Evolutionary conservation across 2,888 invertebrate genomes (phyloP), one percentile per base, ranked within the genome.

Genomic region (Cerastis rubricosa): DNA sequence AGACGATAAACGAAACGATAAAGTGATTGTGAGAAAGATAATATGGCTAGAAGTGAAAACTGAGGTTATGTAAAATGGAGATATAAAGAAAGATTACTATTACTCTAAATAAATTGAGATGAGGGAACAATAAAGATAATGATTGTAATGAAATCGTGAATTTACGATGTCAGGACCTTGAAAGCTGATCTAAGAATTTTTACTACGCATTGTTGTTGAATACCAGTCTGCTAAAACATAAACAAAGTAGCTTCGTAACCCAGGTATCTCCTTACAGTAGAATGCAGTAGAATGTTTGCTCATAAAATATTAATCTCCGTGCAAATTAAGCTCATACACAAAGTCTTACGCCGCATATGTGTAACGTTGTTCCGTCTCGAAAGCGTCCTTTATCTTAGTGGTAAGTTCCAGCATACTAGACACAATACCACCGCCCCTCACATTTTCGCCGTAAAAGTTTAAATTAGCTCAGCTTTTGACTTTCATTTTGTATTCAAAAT

Each of bases 251-350:
- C 51, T 70, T 59, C 40, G 54, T 74, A 47, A 59, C 54, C 47
- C 45, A 74, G 17, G 57, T 63, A 74, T 71, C 66, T 71, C 22
- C 63, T 80, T 54, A 47, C 71, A 68, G 61, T 69, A 63, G 67
- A 59, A 83, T 69, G 47, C 59, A 17, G 75, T 65, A 54, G 65
- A 72, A 83, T 76, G 69, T 70, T 81, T 81, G 69, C 66, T 61
- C 72, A n/a, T 72, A 72, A 72, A 81, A 85, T 81, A 76, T 70
- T 85, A 75, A 85, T 85, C 66, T 83, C 66, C 51, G 67, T 81
- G 85, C 71, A 72, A 85, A 81, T 83, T 76, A 64, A 76, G 61
- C 71, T 67, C 40, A 12, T 51, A 85, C 69, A 76, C 76, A 85
- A 85, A 85, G 49, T 63, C 61, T 63, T 70, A 54, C 61, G 19